Percentiles rank a stretch among this genome's conserved stretches.
These are phyloP conservation scores for Orius laevigatus DNA, from an alignment of 1,140 invertebrate species.

Conservation along the genomic window DNA sequence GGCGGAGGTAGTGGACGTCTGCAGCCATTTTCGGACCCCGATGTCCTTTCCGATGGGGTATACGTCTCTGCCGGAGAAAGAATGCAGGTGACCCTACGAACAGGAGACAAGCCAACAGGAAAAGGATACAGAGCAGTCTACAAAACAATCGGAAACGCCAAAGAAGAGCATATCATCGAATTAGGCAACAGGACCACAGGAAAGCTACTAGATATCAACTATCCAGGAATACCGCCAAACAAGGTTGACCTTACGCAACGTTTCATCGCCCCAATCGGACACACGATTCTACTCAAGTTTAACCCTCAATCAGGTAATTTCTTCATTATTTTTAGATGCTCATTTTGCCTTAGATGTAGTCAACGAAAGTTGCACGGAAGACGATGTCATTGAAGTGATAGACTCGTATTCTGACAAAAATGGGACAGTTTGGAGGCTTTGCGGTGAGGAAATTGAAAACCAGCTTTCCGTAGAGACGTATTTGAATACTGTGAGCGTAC, in stretches of 20 bases:
- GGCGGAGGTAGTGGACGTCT: conserved; percentile 28
- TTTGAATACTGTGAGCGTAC: conserved; percentile 38
- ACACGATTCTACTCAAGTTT: conserved; percentile 35
- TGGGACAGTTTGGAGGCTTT: conserved; percentile 45
- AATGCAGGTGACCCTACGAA: conserved; percentile 36
- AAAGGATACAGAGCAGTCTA: conserved; percentile 41
- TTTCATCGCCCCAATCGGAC: conserved; percentile 37
- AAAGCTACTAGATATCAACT: conserved; percentile 35
- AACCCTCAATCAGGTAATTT: conserved; percentile 20
- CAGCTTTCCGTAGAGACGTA: conserved; percentile 42
- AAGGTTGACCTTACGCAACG: conserved; percentile 33
- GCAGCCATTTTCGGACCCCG: conserved; percentile 31
- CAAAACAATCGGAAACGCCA: conserved; percentile 28
- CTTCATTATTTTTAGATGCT: not conserved
- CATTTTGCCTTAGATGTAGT: conserved; percentile 1
- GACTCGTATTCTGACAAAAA: conserved; percentile 47
- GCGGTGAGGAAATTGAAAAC: conserved; percentile 28
- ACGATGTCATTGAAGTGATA: conserved; percentile 35
- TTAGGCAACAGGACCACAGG: conserved; percentile 24
- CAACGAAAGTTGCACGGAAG: conserved; percentile 26
- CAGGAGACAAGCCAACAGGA: conserved; percentile 36
- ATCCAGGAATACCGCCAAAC: conserved; percentile 31
- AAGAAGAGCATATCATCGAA: conserved; percentile 20
- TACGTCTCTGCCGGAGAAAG: conserved; percentile 40
- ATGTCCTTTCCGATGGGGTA: conserved; percentile 36